These are phyloP conservation scores for Leucoma salicis DNA, from an alignment of 2,888 invertebrate species.

Conservation along the genomic window DNA sequence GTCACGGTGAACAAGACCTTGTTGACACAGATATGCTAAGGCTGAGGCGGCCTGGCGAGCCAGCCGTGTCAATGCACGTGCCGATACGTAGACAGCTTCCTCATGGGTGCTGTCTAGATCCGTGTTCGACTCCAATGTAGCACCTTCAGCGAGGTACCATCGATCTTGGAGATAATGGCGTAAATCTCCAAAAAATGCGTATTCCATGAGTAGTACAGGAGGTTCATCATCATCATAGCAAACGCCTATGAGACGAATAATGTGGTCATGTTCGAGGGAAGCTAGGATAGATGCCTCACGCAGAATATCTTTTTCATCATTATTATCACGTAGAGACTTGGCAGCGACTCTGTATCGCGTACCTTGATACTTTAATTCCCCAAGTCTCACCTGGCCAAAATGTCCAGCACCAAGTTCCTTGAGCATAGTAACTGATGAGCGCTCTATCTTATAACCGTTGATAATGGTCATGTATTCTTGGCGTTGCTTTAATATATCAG, in stretches of 20 bases:
- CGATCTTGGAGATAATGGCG: slow-evolving; percentile 88
- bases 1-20: slow-evolving; percentile 80
- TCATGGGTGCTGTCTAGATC: slow-evolving; percentile 50
- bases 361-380: slow-evolving; percentile 31
- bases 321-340: slow-evolving; percentile 90
- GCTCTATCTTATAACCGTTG: slow-evolving; percentile 36
- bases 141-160: slow-evolving; percentile 86
- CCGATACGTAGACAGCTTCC: slow-evolving; percentile 54
- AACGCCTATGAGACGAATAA: slow-evolving; percentile 91
- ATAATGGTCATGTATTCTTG: slow-evolving; percentile 31
- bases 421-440: slow-evolving; percentile 37
- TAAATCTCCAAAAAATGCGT: slow-evolving; percentile 94
- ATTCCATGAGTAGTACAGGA: slow-evolving; percentile 94
- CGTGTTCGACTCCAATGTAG: slow-evolving; percentile 35
- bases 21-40: slow-evolving; percentile 58
- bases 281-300: slow-evolving; percentile 95
- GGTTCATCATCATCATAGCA: slow-evolving; percentile 88
- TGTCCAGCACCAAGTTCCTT: slow-evolving; percentile 54
- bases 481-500: slow-evolving; percentile 38
- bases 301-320: slow-evolving; percentile 87
- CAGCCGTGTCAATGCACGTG: slow-evolving; percentile 50
- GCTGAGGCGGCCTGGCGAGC: slow-evolving; percentile 46
- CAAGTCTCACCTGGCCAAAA: slow-evolving; percentile 55
- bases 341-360: slow-evolving; percentile 86
- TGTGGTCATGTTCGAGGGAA: slow-evolving; percentile 91